Evolutionary conservation across 2,113 vertebrate genomes (phyloP).

Genomic region (Capreolus pygargus): DNA sequence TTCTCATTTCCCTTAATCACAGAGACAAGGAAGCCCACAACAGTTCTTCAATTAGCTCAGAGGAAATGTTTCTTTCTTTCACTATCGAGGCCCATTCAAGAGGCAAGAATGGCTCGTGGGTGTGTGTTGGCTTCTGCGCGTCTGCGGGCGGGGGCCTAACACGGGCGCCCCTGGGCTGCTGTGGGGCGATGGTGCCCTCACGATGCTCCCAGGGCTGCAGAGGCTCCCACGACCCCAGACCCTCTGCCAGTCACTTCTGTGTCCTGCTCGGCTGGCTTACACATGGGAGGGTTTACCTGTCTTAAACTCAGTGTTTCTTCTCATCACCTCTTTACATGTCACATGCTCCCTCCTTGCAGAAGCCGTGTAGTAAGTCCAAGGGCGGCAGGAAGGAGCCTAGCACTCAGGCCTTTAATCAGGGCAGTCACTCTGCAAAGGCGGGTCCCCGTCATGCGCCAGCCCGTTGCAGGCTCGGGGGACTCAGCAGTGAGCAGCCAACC

Average conservation of each 20-base stretch:
- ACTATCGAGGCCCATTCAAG: not conserved
- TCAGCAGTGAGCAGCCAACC: fast-evolving
- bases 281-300: not conserved
- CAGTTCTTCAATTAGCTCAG: not conserved
- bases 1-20: slow-evolving; percentile 54
- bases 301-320: not conserved
- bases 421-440: fast-evolving
- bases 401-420: fast-evolving
- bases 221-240: not conserved
- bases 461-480: not conserved
- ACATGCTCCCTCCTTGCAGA: not conserved
- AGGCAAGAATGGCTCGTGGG: not conserved
- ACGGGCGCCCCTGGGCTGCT: not conserved
- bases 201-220: not conserved
- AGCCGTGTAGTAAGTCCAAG: not conserved
- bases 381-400: not conserved
- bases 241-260: not conserved
- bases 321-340: not conserved
- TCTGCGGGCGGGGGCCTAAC: not conserved
- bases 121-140: not conserved
- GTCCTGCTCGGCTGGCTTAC: not conserved
- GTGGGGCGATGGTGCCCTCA: not conserved
- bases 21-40: slow-evolving; percentile 26
- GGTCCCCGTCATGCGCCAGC: fast-evolving
- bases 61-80: slow-evolving; percentile 17